Percentiles rank a stretch among this genome's conserved stretches.
phyloP scores from a whole-genome alignment of 1,140 invertebrate genomes.

The Pseudomyrmex pallidus region DNA sequence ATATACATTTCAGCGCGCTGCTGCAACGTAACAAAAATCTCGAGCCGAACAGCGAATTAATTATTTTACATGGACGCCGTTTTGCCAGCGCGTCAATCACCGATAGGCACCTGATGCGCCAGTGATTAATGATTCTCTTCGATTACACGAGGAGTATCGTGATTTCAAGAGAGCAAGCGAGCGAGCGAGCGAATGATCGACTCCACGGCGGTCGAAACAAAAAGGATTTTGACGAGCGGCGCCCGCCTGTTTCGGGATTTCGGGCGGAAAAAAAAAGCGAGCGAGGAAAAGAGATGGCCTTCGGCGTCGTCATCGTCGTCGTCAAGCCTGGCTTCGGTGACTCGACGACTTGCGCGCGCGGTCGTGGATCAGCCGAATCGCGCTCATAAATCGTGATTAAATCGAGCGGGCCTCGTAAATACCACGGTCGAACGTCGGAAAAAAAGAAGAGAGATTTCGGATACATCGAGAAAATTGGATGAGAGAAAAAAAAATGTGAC shows the following conservation, averaged over 20 bases:
- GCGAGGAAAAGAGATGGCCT: slow-evolving; percentile 25
- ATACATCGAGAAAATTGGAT: background rate
- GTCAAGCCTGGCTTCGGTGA: slow-evolving; percentile 55
- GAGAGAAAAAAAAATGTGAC: background rate
- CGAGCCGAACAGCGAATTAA: slow-evolving; percentile 40
- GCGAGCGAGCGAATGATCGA: slow-evolving; percentile 14
- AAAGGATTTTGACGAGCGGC: slow-evolving; percentile 37
- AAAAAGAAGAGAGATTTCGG: background rate
- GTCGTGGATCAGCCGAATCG: slow-evolving; percentile 60
- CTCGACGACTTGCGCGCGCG: slow-evolving; percentile 47
- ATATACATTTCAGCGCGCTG: slow-evolving; percentile 36
- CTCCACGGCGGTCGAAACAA: slow-evolving; percentile 60
- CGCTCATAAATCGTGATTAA: slow-evolving; percentile 70
- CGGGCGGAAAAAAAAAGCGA: background rate
- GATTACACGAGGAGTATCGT: slow-evolving; percentile 38
- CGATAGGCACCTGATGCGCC: slow-evolving; percentile 46
- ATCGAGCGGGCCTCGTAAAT: slow-evolving; percentile 64
- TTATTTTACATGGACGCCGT: slow-evolving; percentile 55
- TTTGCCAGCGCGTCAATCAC: slow-evolving; percentile 52
- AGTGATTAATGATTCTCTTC: slow-evolving; percentile 52
- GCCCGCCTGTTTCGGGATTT: slow-evolving; percentile 41
- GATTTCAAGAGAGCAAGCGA: slow-evolving; percentile 26
- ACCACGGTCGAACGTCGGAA: slow-evolving; percentile 28
- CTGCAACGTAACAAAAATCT: slow-evolving; percentile 10
- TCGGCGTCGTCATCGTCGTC: slow-evolving; percentile 37